Base-by-base conservation (phyloP, 2,888 invertebrate genomes). In the Lissocephala sabroskyi region DNA sequence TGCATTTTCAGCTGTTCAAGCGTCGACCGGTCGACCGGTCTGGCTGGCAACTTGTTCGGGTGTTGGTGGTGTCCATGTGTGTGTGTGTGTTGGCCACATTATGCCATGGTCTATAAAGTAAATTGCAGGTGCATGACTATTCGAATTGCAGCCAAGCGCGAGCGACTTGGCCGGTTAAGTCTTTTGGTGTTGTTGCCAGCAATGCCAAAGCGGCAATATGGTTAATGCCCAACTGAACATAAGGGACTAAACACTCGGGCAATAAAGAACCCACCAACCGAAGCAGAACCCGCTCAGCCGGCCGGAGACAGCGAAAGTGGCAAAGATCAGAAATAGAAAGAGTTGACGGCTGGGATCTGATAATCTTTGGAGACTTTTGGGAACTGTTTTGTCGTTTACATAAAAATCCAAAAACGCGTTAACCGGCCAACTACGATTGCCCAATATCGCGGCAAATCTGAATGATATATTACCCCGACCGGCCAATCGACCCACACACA, bases 41-140 rank as follows among this genome's bases (percentile, higher is more conserved):
- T 64, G n/a, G 59, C 53, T 64, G 68, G 52, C 50, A 58, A 63
- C 56, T 60, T 60, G 74, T 58, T 58, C 61, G 49, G 36, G 41
- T 54, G 42, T 56, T 46, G 32, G 11, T 33, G 36, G 41, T 59
- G 45, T 45, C 29, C 56, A 41, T 40, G 30, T 36, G 28, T 28
- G 18, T 52, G 28, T 41, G 37, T 49, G 49, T 36, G 49, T 62
- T 52, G 60, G 78, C 64, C 71, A 62, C 73, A 78, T 74, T 79
- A 76, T 80, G 76, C 80, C 79, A 81, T 80, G 81, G 81, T 81
- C 82, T 82, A 82, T 81, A 81, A 81, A 79, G 81, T 81, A 82
- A 82, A 82, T 81, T 81, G 81, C 81, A 81, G 81, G 81, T 81
- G 81, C 82, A 81, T 82, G 82, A 80, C 81, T 81, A 75, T 75